A percentile compares a stretch with the other conserved stretches of the same genome.
Evolutionary conservation across 2,113 vertebrate genomes (phyloP).

Genomic region (Epinephelus cyanopodus): DNA sequence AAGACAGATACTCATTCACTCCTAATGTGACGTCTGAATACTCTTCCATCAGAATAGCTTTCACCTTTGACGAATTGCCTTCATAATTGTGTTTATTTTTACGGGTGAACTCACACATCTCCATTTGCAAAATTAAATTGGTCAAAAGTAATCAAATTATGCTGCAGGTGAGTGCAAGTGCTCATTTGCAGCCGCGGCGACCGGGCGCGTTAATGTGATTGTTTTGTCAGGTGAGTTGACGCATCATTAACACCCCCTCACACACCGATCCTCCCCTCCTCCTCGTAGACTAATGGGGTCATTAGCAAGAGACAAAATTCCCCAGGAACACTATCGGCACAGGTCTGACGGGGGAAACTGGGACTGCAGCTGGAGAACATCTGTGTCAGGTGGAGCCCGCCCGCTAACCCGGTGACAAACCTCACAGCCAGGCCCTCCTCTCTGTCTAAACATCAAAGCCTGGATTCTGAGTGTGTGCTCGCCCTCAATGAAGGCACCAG

Average conservation of each 20-base stretch:
- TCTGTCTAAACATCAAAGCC: slow-evolving; percentile 39
- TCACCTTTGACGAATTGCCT: slow-evolving; percentile 66
- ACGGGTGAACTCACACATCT: slow-evolving; percentile 55
- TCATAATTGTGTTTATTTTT: slow-evolving; percentile 66
- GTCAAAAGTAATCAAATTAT: slow-evolving; percentile 79
- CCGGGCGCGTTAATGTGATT: slow-evolving; percentile 68
- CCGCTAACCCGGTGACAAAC: slow-evolving; percentile 19
- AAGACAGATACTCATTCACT: slow-evolving; percentile 12
- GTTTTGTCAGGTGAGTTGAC: slow-evolving; percentile 77
- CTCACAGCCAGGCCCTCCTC: background rate
- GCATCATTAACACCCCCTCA: slow-evolving; percentile 63
- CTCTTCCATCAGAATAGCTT: slow-evolving; percentile 41
- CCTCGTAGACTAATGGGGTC: slow-evolving; percentile 66
- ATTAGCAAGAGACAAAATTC: slow-evolving; percentile 59
- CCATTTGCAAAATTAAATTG: slow-evolving; percentile 75
- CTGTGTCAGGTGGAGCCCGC: slow-evolving; percentile 39
- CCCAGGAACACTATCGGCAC: slow-evolving; percentile 16
- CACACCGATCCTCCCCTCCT: background rate
- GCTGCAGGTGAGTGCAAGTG: slow-evolving; percentile 76
- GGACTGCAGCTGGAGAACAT: slow-evolving; percentile 47
- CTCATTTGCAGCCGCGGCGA: slow-evolving; percentile 59
- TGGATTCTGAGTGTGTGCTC: slow-evolving; percentile 4
- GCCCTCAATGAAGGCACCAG: slow-evolving; percentile 19
- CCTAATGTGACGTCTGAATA: slow-evolving; percentile 36
- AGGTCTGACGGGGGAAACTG: slow-evolving; percentile 12